Percentiles rank a stretch among this genome's conserved stretches.
These are phyloP conservation scores for Carcina quercana DNA, from an alignment of 2,888 invertebrate genomes.

Conservation along the genomic window DNA sequence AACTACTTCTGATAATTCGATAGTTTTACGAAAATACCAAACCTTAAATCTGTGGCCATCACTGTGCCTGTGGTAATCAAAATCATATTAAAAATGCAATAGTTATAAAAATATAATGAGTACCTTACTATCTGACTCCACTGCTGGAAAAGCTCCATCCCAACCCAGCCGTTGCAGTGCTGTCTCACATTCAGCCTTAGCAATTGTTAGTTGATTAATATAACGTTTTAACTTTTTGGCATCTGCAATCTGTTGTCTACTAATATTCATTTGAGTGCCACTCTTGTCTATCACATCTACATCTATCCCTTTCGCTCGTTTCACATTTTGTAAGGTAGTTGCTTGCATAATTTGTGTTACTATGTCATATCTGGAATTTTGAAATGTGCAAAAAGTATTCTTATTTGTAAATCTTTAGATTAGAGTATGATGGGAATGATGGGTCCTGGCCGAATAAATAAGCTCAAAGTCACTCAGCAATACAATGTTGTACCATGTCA, in stretches of 20 bases:
- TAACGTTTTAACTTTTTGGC: conserved; percentile 89
- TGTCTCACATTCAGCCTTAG: conserved; percentile 87
- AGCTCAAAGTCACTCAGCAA: too few species aligned
- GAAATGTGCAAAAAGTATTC: too few species aligned
- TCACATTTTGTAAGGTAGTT: conserved; percentile 91
- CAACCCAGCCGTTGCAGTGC: conserved; percentile 83
- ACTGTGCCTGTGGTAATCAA: too few species aligned
- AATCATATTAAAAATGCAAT: too few species aligned
- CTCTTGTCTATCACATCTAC: conserved; percentile 73
- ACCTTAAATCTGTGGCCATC: too few species aligned
- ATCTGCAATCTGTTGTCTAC: conserved; percentile 85
- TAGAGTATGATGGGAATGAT: too few species aligned
- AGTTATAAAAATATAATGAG: too few species aligned
- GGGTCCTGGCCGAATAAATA: too few species aligned
- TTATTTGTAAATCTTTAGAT: conserved; percentile 2
- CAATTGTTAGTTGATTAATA: conserved; percentile 86
- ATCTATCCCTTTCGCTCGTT: conserved; percentile 87
- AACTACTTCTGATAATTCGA: too few species aligned
- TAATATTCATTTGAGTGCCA: conserved; percentile 71
- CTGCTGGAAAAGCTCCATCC: conserved; percentile 80
- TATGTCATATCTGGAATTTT: conserved; percentile 81
- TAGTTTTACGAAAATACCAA: too few species aligned
- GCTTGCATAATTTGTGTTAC: conserved; percentile 96
- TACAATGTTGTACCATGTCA: too few species aligned
- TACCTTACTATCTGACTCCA: conserved; percentile 65